Conservation (phyloP, 1,140 invertebrate species). For the Phocides pigmalion region DNA sequence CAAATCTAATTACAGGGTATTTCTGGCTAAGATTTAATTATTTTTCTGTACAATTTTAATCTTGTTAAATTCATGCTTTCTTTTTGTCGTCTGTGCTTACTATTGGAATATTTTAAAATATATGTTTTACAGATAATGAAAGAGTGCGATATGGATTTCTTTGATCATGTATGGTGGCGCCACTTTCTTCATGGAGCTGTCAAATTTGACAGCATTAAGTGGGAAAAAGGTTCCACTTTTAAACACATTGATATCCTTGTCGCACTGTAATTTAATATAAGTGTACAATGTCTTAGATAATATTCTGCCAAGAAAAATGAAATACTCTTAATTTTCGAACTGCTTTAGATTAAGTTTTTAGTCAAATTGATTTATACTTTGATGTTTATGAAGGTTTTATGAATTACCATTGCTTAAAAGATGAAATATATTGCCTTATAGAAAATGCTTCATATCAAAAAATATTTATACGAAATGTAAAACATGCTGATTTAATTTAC, state of each 20-base stretch:
- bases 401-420: conserved; percentile 22
- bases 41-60: background rate
- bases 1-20: conserved; percentile 6
- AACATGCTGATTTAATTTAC: background rate
- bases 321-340: conserved; percentile 25
- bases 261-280: no score
- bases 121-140: conserved; percentile 1
- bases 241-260: no score
- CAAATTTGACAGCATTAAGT: no score
- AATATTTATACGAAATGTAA: background rate
- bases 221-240: no score
- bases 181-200: no score
- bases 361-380: conserved; percentile 11
- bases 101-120: no score
- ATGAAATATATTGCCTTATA: conserved; percentile 20
- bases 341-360: conserved; percentile 26
- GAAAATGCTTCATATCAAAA: conserved; percentile 27
- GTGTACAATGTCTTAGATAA: conserved; percentile 1
- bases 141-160: no score
- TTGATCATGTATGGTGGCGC: no score
- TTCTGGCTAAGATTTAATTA: conserved; percentile 1
- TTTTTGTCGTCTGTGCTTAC: conserved; percentile 11
- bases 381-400: conserved; percentile 10
- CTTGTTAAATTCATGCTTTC: conserved; percentile 12
- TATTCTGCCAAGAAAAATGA: conserved; percentile 14